phyloP scores from a whole-genome alignment of 2,113 vertebrate genomes.

The Bos indicus region DNA sequence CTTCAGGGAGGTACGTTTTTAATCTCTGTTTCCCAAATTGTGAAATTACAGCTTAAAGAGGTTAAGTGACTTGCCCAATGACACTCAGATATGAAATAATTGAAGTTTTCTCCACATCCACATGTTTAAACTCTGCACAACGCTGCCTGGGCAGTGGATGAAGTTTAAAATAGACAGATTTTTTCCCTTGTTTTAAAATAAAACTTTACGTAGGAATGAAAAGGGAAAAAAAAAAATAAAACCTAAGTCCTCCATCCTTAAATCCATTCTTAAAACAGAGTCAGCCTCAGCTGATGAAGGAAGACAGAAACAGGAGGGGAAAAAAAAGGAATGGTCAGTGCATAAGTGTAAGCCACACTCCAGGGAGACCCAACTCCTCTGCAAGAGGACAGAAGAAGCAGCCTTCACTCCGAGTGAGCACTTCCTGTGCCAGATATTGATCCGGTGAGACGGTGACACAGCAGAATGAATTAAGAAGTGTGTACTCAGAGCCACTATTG shows the following conservation, averaged over 20 bases:
- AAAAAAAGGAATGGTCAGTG: background rate
- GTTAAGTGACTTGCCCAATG: background rate
- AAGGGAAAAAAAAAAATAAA: background rate
- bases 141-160: background rate
- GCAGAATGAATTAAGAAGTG: constrained; percentile 60
- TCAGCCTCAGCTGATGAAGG: background rate
- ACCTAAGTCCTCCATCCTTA: background rate
- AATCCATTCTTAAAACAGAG: background rate
- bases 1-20: background rate
- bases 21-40: background rate
- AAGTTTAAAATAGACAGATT: background rate
- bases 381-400: background rate
- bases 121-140: background rate
- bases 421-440: constrained; percentile 51
- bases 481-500: background rate
- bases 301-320: background rate
- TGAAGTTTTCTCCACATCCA: background rate
- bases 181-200: constrained; percentile 35
- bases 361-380: background rate
- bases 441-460: constrained; percentile 58
- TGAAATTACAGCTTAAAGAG: background rate
- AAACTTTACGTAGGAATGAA: background rate
- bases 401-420: constrained; percentile 45
- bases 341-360: background rate
- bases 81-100: background rate